These are phyloP conservation scores for Palloptera scutellata DNA, from an alignment of 2,888 invertebrate genomes.

Conservation along the genomic window DNA sequence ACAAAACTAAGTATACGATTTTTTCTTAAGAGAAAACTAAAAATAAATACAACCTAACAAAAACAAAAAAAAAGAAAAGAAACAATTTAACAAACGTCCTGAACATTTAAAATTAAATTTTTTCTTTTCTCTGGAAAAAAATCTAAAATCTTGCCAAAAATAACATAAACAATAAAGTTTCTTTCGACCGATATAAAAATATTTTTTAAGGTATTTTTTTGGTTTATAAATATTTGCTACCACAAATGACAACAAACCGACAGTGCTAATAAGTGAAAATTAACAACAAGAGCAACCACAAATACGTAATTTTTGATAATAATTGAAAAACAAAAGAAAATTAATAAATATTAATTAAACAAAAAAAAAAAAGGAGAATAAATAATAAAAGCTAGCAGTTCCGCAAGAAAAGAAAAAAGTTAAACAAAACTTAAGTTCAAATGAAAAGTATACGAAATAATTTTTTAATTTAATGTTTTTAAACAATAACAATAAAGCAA, in stretches of 20 bases:
- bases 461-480: constrained; percentile 37
- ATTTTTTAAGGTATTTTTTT: constrained; percentile 24
- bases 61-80: constrained; percentile 13
- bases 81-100: constrained; percentile 34
- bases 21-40: constrained; percentile 35
- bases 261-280: constrained; percentile 23
- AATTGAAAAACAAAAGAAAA: constrained; percentile 22
- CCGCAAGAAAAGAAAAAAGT: constrained; percentile 21
- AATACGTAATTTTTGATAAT: constrained; percentile 50
- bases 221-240: constrained; percentile 18
- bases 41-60: constrained; percentile 27
- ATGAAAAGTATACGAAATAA: constrained; percentile 65
- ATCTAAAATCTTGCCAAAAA: neutral
- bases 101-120: constrained; percentile 15
- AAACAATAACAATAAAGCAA: constrained; percentile 34
- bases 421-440: constrained; percentile 63
- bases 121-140: constrained; percentile 22
- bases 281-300: constrained; percentile 38
- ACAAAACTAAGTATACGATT: constrained; percentile 42
- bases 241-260: constrained; percentile 14
- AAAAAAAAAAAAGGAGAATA: constrained; percentile 28
- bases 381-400: neutral
- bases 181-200: constrained; percentile 21
- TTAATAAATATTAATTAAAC: constrained; percentile 11
- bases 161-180: constrained; percentile 33